Conservation (phyloP, 2,888 invertebrate genomes). For the Nomada ferruginata region DNA sequence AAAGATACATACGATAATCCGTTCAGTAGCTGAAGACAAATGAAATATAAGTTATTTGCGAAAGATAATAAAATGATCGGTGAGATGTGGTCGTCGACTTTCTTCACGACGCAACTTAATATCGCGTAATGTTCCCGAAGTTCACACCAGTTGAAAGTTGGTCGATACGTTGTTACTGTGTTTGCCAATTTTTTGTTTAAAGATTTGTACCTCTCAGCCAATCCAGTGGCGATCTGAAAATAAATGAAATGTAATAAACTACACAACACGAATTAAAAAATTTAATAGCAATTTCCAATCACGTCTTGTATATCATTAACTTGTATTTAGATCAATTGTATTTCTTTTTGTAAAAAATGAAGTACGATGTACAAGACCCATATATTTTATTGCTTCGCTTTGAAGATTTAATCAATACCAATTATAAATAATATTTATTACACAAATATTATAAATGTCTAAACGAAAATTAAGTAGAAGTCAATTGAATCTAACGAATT, state of each 20-base stretch:
- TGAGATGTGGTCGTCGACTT: slow-evolving; percentile 87
- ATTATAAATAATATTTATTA: too few relatives aligned
- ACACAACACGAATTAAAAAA: background rate
- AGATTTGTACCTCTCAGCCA: slow-evolving; percentile 88
- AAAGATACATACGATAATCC: slow-evolving; percentile 86
- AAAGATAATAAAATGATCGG: slow-evolving; percentile 88
- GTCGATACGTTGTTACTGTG: slow-evolving; percentile 81
- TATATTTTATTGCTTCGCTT: too few relatives aligned
- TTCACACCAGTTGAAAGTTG: slow-evolving; percentile 85
- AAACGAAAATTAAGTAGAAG: too few relatives aligned
- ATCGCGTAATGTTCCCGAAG: slow-evolving; percentile 88
- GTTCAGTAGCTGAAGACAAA: slow-evolving; percentile 89
- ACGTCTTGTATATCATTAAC: too few relatives aligned
- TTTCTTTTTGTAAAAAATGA: too few relatives aligned
- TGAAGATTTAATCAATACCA: too few relatives aligned
- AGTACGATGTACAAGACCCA: too few relatives aligned
- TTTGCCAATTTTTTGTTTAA: slow-evolving; percentile 85
- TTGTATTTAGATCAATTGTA: too few relatives aligned
- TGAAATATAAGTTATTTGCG: slow-evolving; percentile 89
- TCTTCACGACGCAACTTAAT: slow-evolving; percentile 86
- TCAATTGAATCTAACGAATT: background rate
- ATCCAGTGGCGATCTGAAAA: slow-evolving; percentile 83
- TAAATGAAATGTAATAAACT: background rate
- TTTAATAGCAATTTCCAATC: too few relatives aligned
- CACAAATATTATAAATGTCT: too few relatives aligned